A percentile compares a stretch with the other conserved stretches of the same genome.
Conservation (phyloP, 2,797 vertebrate genomes). For the Scolopax rusticola region DNA sequence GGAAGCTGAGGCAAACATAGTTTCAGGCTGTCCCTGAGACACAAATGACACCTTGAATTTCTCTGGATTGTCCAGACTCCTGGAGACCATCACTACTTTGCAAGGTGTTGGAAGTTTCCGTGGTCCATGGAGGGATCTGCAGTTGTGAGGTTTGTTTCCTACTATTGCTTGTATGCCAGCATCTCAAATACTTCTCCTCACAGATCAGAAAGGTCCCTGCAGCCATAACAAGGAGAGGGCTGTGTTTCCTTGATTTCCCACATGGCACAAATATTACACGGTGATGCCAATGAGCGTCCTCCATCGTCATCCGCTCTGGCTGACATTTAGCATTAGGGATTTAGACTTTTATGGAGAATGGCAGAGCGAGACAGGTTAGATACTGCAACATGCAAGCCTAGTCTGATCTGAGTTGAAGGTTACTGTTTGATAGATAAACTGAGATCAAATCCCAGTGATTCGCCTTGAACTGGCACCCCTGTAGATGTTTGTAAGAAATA, state of each 20-base stretch:
- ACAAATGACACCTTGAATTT: background rate
- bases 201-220: background rate
- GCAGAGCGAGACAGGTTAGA: background rate
- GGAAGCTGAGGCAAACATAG: background rate
- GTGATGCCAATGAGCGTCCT: background rate
- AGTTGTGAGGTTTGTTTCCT: background rate
- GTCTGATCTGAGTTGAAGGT: conserved; percentile 8
- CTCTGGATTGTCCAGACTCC: background rate
- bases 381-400: background rate
- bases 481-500: background rate
- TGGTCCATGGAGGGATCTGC: background rate
- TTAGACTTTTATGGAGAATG: background rate
- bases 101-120: fast-evolving
- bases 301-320: background rate
- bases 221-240: background rate
- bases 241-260: background rate
- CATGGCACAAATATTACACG: background rate
- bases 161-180: background rate
- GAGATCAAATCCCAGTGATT: background rate
- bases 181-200: background rate
- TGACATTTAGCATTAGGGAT: background rate
- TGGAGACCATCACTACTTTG: fast-evolving
- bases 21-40: background rate
- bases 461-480: background rate
- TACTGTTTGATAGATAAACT: conserved; percentile 16